Evolutionary conservation across 2,888 invertebrate genomes (phyloP).

Genomic region (Nomada goodeniana): DNA sequence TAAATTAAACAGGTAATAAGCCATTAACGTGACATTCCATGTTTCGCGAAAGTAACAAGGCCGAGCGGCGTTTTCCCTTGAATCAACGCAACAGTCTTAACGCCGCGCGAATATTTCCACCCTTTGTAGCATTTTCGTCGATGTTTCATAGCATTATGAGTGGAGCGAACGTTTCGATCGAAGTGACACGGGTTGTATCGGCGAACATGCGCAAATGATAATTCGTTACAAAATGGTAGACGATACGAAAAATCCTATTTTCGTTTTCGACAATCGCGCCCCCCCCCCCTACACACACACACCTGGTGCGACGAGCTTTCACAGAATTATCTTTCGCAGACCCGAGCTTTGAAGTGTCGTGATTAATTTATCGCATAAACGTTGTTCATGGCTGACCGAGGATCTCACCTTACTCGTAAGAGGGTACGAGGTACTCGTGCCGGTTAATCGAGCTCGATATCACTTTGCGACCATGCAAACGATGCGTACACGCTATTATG

Average conservation of each 20-base stretch:
- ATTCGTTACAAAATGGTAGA: neutral
- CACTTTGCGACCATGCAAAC: constrained; percentile 53
- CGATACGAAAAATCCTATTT: neutral
- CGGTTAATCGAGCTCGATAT: constrained; percentile 64
- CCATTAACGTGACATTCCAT: constrained; percentile 4
- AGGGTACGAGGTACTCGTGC: constrained; percentile 33
- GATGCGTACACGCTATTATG: constrained; percentile 45
- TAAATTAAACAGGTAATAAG: constrained; percentile 28
- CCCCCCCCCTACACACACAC: too few relatives aligned
- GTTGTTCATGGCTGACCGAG: constrained; percentile 40
- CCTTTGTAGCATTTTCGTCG: too few relatives aligned
- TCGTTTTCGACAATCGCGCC: neutral
- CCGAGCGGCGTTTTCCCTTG: too few relatives aligned
- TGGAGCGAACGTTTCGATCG: too few relatives aligned
- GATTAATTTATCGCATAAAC: constrained; percentile 49
- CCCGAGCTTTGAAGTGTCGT: constrained; percentile 20
- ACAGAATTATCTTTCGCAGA: constrained; percentile 16
- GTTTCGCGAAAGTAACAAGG: neutral
- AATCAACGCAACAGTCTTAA: too few relatives aligned
- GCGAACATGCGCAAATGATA: neutral
- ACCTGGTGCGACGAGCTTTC: neutral
- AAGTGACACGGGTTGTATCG: too few relatives aligned
- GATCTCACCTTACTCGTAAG: constrained; percentile 42
- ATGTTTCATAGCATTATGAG: too few relatives aligned
- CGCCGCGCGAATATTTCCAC: neutral